Evolutionary conservation across 2,113 vertebrate species (phyloP).

Genomic region (Zosterops lateralis): DNA sequence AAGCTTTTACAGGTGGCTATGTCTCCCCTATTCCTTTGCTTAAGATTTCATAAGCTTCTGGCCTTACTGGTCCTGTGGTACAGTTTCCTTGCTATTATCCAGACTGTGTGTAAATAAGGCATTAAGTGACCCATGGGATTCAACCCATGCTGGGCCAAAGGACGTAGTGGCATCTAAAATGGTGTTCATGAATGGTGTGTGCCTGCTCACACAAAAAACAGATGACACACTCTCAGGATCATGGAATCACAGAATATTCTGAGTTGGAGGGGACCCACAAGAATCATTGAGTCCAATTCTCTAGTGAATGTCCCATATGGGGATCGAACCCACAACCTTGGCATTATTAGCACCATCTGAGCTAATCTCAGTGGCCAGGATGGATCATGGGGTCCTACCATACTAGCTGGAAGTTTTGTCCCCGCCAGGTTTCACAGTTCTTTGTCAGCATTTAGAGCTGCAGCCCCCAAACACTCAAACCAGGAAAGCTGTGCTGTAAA

Average conservation of each 20-base stretch:
- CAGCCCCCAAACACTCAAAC: background rate
- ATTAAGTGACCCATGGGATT: background rate
- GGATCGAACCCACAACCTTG: background rate
- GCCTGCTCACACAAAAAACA: rapidly evolving
- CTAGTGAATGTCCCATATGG: background rate
- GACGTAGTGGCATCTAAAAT: background rate
- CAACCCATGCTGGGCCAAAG: background rate
- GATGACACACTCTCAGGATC: background rate
- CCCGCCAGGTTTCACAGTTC: background rate
- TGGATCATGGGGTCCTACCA: background rate
- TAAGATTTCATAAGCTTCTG: background rate
- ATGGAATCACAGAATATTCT: background rate
- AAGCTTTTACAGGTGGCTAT: background rate
- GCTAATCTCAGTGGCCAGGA: background rate
- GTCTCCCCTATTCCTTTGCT: background rate
- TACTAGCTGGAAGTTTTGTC: background rate
- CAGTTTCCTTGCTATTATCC: background rate
- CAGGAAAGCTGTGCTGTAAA: background rate
- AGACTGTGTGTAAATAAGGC: background rate
- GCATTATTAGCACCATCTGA: background rate
- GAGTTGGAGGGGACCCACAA: background rate
- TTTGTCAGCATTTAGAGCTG: background rate
- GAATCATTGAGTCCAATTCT: background rate
- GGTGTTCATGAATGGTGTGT: background rate
- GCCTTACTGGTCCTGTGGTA: rapidly evolving